Evolutionary conservation across 2,113 vertebrate genomes (phyloP), one percentile per base, ranked within the genome.

Genomic region (Hystrix cristata): DNA sequence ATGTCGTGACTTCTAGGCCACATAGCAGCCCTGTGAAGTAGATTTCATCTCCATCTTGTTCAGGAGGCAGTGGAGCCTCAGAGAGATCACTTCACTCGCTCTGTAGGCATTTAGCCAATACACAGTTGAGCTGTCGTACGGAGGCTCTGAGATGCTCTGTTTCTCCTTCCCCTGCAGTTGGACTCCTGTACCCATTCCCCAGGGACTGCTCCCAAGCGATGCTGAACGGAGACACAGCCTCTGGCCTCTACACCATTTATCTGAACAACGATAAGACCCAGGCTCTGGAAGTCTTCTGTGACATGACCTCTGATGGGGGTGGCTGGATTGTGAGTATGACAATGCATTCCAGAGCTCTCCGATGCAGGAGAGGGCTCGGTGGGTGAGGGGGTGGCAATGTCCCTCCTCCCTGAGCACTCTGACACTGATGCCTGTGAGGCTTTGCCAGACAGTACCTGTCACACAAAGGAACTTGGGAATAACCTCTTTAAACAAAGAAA

Each of bases 181-280:
- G 99, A 3, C 99, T 99, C 84, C 99, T 99, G 29, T 99, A 99
- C 80, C 99, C 98, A 88, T 98, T 99, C 97, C 99, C 99, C 53
- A 99, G 97, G 94, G 99, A 99, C 98, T 99, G 99, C 95, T 99
- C 99, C 71, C 99, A 99, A 97, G 99, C 99, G 3, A 98, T 99
- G 60, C 98, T 99, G 95, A 99, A 99, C 14, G 99, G 99, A 27
- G 99, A 99, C 94, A 98, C 98, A 1, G 95, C 98, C 48, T 99
- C 99, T 16, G 99, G 99, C n/a, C 95, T 99, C 91, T 99, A 99
- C 97, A 99, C 99, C 1, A 97, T 99, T 95, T 99, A 99, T 92
- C 88, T 99, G 96, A 98, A 99, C 0, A 99, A 99, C 38, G 98
- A 99, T 80, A 99, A 99, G 97, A 97, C 96, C 81, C 99, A 99